Conservation (phyloP, 2,888 invertebrate species). For the Pterostichus niger region DNA sequence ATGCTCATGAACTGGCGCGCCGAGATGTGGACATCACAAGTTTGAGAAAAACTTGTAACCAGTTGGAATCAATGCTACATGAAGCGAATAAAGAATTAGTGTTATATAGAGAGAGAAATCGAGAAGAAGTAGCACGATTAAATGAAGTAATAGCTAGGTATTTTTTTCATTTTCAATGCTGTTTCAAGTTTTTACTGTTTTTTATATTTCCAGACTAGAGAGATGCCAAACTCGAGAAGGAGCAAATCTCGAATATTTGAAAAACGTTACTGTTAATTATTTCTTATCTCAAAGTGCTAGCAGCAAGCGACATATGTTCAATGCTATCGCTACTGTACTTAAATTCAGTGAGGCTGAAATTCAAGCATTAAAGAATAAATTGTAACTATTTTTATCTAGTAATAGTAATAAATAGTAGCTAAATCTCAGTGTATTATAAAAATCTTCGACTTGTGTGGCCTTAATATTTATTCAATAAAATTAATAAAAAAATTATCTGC, state of each 20-base stretch:
- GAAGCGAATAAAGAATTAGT: constrained; percentile 64
- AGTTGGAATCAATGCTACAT: constrained; percentile 68
- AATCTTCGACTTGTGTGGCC: neutral
- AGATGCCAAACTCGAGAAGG: constrained; percentile 89
- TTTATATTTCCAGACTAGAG: constrained; percentile 79
- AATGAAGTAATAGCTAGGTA: constrained; percentile 84
- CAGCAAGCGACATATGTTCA: constrained; percentile 90
- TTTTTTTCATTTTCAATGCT: constrained; percentile 31
- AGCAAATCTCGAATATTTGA: constrained; percentile 93
- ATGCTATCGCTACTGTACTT: constrained; percentile 92
- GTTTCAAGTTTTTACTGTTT: constrained; percentile 44
- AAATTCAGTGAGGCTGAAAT: constrained; percentile 88
- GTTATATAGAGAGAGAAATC: constrained; percentile 36
- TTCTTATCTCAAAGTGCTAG: constrained; percentile 84
- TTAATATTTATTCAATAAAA: constrained; percentile 36
- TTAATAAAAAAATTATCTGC: neutral
- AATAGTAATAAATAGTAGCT: constrained; percentile 1
- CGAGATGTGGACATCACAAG: constrained; percentile 88
- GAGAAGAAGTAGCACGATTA: constrained; percentile 79
- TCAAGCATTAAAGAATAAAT: constrained; percentile 73
- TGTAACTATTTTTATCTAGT: neutral
- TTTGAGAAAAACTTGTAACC: constrained; percentile 81
- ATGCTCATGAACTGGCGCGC: constrained; percentile 89
- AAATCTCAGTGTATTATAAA: neutral
- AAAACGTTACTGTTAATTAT: constrained; percentile 93